Percentiles rank a stretch among this genome's conserved stretches.
These are phyloP conservation scores for Xestoiulus laeticollis DNA, from an alignment of 2,888 invertebrate genomes.

Conservation along the genomic window DNA sequence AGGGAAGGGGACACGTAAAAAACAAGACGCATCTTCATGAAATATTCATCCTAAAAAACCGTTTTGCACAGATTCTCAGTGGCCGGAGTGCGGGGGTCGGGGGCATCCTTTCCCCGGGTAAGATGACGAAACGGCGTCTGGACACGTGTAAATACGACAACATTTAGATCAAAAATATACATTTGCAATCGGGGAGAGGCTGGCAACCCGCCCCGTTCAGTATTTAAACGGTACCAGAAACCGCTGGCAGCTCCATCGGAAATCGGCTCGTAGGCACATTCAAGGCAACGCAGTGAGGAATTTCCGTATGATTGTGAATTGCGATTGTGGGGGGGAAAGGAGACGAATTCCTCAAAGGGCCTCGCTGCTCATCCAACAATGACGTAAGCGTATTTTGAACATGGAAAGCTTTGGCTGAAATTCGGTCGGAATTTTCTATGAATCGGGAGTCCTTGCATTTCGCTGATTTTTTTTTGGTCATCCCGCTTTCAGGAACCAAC, in stretches of 20 bases:
- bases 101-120: background rate
- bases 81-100: background rate
- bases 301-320: constrained; percentile 23
- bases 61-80: background rate
- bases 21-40: background rate
- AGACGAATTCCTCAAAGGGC: constrained; percentile 27
- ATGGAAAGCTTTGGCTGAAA: constrained; percentile 37
- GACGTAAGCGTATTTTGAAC: constrained; percentile 27
- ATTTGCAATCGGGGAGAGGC: constrained; percentile 17
- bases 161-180: constrained; percentile 32
- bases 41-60: background rate
- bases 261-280: constrained; percentile 23
- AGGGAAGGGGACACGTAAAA: background rate
- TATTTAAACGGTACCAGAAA: constrained; percentile 23
- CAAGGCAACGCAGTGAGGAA: constrained; percentile 29
- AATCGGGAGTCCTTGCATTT: background rate
- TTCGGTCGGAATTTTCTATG: background rate
- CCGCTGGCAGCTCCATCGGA: background rate
- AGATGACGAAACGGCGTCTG: background rate
- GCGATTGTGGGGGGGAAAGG: background rate
- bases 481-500: background rate
- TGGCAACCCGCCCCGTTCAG: background rate
- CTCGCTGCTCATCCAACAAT: constrained; percentile 13
- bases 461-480: background rate
- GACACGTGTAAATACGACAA: constrained; percentile 25